Conservation (phyloP, 2,797 vertebrate genomes). For the Chloroceryle amazona region DNA sequence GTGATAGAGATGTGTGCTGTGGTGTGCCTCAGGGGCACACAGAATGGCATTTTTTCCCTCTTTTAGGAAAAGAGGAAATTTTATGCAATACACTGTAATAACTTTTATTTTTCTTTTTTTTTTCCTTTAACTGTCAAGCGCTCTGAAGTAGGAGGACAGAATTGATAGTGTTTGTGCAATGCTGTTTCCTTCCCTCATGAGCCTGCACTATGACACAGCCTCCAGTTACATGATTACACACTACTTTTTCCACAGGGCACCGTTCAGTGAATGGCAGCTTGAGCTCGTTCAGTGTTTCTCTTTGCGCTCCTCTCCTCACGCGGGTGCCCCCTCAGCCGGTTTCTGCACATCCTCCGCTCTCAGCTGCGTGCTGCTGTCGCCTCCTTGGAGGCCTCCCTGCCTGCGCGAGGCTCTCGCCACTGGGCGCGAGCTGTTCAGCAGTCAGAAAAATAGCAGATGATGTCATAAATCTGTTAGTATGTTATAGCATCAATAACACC, state of each 20-base stretch:
- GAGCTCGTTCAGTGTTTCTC: not conserved
- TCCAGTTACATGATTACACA: not conserved
- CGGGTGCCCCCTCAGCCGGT: rapidly evolving
- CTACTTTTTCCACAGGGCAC: not conserved
- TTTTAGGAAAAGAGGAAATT: not conserved
- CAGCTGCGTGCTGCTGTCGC: rapidly evolving
- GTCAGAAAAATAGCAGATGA: not conserved
- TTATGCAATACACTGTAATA: not conserved
- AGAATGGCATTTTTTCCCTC: not conserved
- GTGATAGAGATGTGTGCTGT: not conserved
- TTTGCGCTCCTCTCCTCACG: not conserved
- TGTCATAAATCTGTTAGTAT: not conserved
- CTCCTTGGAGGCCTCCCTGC: not conserved
- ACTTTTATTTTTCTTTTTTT: not conserved
- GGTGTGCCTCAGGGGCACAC: not conserved
- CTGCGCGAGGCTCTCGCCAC: rapidly evolving
- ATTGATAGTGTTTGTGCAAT: not conserved
- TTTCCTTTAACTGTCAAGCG: not conserved
- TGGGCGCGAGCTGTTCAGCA: not conserved
- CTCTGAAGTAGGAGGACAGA: not conserved
- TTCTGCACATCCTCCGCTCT: not conserved
- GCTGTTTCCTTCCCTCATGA: not conserved
- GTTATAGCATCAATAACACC: not conserved
- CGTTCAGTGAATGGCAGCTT: not conserved
- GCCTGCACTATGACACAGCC: not conserved